Evolutionary conservation across 2,797 vertebrate species (phyloP), one percentile per base, ranked within the genome.

Genomic region (Tadarida brasiliensis): DNA sequence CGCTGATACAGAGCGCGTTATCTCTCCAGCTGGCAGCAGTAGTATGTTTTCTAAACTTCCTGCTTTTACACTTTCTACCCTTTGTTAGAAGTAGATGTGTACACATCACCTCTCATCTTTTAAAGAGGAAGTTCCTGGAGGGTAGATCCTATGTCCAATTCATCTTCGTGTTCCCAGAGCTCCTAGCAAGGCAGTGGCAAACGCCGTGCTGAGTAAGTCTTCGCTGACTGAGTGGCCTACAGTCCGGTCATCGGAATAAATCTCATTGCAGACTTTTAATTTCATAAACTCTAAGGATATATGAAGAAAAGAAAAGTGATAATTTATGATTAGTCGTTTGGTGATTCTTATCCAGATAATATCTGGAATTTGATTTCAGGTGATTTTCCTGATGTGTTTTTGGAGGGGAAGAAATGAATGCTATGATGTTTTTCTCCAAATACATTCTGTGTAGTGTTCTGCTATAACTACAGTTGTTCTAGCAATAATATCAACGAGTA

Each of bases 251-350:
- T 35, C 24, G 78, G 26, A 71, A 61, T 71, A 56, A 44, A 85
- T 78, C 33, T 70, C 63, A 88, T 17, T 67, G 28, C 17, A 78
- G 19, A 67, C 78, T 90, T 90, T 82, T 85, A 74, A 78, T 59
- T 87, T 94, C 11, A 65, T 81, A 67, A 82, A 54, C 17, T 90
- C 51, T 33, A 83, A 88, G 10, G 12, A 35, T 54, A 3, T 33
- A 59, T 20, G 24, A 88, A 44, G 61, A 93, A 85, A 93, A 30
- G 5, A 56, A 87, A 91, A 76, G 26, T 76, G 12, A 94, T 90
- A 80, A 67, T 71, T 90, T 47, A 44, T 91, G 49, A 54, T 82
- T 73, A 90, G 11, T 49, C n/a, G 90, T 70, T 54, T 85, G 12
- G 28, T 73, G 4, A 87, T 47, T 94, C 39, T 90, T 56, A 6